phyloP scores from a whole-genome alignment of 2,888 invertebrate genomes.

The Folsomia manolachei region DNA sequence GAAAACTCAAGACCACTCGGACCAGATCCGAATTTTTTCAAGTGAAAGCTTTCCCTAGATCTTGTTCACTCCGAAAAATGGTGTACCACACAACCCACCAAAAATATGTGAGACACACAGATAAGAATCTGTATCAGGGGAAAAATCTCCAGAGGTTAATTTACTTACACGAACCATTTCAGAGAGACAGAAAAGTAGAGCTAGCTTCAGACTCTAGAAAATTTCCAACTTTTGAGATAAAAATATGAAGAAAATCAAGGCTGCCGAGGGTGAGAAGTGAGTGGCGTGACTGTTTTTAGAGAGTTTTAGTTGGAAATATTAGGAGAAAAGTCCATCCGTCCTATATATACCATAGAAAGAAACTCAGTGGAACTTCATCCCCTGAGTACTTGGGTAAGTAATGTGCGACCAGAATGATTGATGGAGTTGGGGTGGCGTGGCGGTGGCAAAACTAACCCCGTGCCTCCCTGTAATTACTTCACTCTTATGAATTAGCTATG shows the following conservation, averaged over 20 bases:
- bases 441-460: slow-evolving; percentile 30
- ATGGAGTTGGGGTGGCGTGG: slow-evolving; percentile 38
- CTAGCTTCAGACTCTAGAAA: background rate
- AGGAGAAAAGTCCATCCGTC: background rate
- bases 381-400: slow-evolving; percentile 28
- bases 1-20: too few relatives aligned
- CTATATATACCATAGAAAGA: background rate
- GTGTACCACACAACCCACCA: too few relatives aligned
- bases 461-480: slow-evolving; percentile 36
- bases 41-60: too few relatives aligned
- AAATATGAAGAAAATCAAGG: slow-evolving; percentile 1
- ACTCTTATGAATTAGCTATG: slow-evolving; percentile 40
- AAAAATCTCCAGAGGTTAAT: background rate
- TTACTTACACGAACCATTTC: background rate
- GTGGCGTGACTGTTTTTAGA: slow-evolving; percentile 38
- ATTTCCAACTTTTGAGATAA: background rate
- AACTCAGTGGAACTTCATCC: slow-evolving; percentile 15
- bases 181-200: background rate
- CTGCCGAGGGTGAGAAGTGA: background rate
- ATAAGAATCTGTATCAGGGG: too few relatives aligned
- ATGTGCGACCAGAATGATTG: slow-evolving; percentile 35
- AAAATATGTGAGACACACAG: too few relatives aligned
- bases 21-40: too few relatives aligned
- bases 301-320: slow-evolving; percentile 35
- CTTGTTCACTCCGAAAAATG: too few relatives aligned